Percentiles rank a stretch among this genome's conserved stretches.
Conservation (phyloP, 2,797 vertebrate genomes). For the Merluccius polli region DNA sequence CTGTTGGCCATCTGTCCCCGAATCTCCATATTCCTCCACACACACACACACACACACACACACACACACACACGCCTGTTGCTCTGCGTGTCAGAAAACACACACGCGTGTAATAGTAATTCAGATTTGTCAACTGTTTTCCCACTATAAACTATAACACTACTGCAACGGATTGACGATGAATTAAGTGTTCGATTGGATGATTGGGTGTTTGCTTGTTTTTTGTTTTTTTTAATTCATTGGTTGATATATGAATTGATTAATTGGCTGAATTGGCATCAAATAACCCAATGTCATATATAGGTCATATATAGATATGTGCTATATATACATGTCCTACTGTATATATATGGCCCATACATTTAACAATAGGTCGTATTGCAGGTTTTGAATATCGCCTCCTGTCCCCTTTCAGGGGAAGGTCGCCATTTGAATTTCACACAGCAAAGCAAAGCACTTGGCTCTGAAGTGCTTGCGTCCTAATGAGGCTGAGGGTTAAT, state of each 20-base stretch:
- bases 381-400: neutral
- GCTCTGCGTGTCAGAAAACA: neutral
- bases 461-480: conserved; percentile 31
- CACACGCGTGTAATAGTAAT: neutral
- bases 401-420: neutral
- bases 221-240: too few species aligned
- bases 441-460: conserved; percentile 14
- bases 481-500: conserved; percentile 18
- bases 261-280: neutral
- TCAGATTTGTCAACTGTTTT: neutral
- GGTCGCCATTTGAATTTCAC: conserved; percentile 41
- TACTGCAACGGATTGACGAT: neutral
- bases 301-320: too few species aligned
- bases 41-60: too few species aligned
- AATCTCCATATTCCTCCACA: too few species aligned
- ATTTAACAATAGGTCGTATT: neutral
- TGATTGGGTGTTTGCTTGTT: neutral
- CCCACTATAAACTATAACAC: neutral
- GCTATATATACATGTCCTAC: too few species aligned
- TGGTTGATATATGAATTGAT: neutral
- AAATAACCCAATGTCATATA: neutral
- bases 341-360: too few species aligned
- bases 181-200: neutral
- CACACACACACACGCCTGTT: too few species aligned
- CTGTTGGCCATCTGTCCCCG: neutral